Conservation (phyloP, 2,113 vertebrate genomes). For the mouse (Mus musculus) region DNA sequence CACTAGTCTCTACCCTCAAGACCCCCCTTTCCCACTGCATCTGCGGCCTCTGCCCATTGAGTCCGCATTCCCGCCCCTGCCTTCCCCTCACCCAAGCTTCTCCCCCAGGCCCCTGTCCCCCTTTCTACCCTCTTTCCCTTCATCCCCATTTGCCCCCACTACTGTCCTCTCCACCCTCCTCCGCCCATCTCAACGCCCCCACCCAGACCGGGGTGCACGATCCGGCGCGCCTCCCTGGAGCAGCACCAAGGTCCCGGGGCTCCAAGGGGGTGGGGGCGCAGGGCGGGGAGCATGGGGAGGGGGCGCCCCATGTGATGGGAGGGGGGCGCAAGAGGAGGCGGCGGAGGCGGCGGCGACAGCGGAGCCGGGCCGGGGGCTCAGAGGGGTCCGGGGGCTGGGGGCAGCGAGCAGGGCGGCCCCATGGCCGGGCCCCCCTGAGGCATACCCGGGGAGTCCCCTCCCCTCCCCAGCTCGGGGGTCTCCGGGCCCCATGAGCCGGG, state of each 20-base stretch:
- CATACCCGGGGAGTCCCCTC: slow-evolving; percentile 74
- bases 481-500: slow-evolving; percentile 79
- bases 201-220: slow-evolving; percentile 76
- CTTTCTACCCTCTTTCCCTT: slow-evolving; percentile 51
- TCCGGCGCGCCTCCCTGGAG: slow-evolving; percentile 78
- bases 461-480: slow-evolving; percentile 80
- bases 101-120: slow-evolving; percentile 19
- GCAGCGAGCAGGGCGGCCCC: slow-evolving; percentile 80
- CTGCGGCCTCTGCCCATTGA: slow-evolving; percentile 35
- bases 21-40: slow-evolving; percentile 46
- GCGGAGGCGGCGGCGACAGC: slow-evolving; percentile 80
- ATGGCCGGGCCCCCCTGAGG: slow-evolving; percentile 81
- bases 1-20: slow-evolving; percentile 63
- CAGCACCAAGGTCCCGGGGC: slow-evolving; percentile 81
- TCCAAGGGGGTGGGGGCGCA: slow-evolving; percentile 74
- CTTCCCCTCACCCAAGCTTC: slow-evolving; percentile 62
- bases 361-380: slow-evolving; percentile 73
- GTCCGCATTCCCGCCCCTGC: slow-evolving; percentile 38
- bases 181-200: slow-evolving; percentile 71
- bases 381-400: slow-evolving; percentile 74
- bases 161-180: slow-evolving; percentile 62
- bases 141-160: slow-evolving; percentile 60
- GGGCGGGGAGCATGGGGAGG: slow-evolving; percentile 81
- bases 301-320: slow-evolving; percentile 79
- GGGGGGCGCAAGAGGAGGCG: slow-evolving; percentile 76